A percentile compares a stretch with the other conserved stretches of the same genome.
These are phyloP conservation scores for Callinectes sapidus DNA, from an alignment of 2,888 invertebrate species.

Conservation along the genomic window DNA sequence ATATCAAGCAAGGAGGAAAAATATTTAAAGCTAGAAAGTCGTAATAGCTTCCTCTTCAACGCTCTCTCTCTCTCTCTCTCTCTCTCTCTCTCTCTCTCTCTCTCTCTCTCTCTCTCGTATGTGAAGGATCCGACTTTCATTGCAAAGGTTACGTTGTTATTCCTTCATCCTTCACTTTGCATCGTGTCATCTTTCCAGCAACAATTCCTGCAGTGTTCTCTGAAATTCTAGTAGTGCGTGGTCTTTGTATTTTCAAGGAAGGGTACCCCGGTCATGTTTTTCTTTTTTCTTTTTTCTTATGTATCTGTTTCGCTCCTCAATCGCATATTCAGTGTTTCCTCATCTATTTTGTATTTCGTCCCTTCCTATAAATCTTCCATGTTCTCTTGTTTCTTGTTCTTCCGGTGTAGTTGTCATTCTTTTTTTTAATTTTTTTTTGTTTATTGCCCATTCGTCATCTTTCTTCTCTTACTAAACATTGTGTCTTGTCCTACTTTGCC, in stretches of 20 bases:
- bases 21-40: not conserved
- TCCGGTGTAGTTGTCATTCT: not conserved
- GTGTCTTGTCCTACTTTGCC: too few species aligned
- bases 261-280: not conserved
- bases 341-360: not conserved
- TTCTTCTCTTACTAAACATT: too few species aligned
- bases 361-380: not conserved
- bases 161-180: not conserved
- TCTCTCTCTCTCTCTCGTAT: not conserved
- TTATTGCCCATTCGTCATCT: too few species aligned
- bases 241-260: not conserved
- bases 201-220: not conserved
- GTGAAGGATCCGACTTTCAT: too few species aligned
- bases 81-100: not conserved
- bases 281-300: not conserved
- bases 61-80: not conserved
- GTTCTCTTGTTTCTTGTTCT: not conserved
- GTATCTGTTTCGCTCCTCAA: not conserved
- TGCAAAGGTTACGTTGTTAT: not conserved
- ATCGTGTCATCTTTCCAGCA: not conserved
- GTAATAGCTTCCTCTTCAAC: not conserved
- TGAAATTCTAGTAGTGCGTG: not conserved
- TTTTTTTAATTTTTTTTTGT: not conserved
- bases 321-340: not conserved
- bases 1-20: not conserved